A percentile compares a stretch with the other conserved stretches of the same genome.
phyloP scores from a whole-genome alignment of 1,140 invertebrate species.

The Zaprionus taronus region DNA sequence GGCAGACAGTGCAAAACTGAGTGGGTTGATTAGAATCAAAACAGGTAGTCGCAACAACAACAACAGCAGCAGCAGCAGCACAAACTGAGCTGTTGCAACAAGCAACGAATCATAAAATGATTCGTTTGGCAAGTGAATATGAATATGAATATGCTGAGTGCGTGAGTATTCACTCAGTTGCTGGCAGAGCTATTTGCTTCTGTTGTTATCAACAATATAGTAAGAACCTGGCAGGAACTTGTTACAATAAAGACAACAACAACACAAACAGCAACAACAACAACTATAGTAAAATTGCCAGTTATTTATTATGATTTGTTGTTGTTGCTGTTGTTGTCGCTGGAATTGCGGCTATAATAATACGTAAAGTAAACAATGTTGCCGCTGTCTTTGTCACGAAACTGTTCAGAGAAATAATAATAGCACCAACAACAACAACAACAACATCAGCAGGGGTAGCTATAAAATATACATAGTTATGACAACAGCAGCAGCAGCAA shows the following conservation, averaged over 20 bases:
- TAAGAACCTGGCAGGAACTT: slow-evolving; percentile 49
- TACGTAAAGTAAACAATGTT: slow-evolving; percentile 77
- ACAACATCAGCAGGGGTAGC: slow-evolving; percentile 20
- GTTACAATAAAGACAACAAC: slow-evolving; percentile 38
- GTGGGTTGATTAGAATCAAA: slow-evolving; percentile 75
- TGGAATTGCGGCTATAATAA: slow-evolving; percentile 63
- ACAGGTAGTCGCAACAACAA: slow-evolving; percentile 63
- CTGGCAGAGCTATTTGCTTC: background rate
- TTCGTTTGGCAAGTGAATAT: slow-evolving; percentile 22
- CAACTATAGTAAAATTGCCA: slow-evolving; percentile 46
- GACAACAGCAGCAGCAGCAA: slow-evolving; percentile 44
- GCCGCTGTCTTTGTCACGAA: slow-evolving; percentile 62
- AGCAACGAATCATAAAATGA: slow-evolving; percentile 29
- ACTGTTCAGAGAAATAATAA: slow-evolving; percentile 59
- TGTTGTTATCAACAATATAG: slow-evolving; percentile 1
- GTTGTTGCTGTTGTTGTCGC: slow-evolving; percentile 21
- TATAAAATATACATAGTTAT: slow-evolving; percentile 53
- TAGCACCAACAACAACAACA: slow-evolving; percentile 36
- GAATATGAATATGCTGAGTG: slow-evolving; percentile 12
- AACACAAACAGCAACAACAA: slow-evolving; percentile 1
- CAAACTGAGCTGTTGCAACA: background rate
- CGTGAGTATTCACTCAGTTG: slow-evolving; percentile 14
- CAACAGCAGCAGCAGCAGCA: slow-evolving; percentile 31
- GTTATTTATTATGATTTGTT: slow-evolving; percentile 55
- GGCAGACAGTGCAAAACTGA: slow-evolving; percentile 33